phyloP scores from a whole-genome alignment of 2,113 vertebrate species.

The human (Homo sapiens) region DNA sequence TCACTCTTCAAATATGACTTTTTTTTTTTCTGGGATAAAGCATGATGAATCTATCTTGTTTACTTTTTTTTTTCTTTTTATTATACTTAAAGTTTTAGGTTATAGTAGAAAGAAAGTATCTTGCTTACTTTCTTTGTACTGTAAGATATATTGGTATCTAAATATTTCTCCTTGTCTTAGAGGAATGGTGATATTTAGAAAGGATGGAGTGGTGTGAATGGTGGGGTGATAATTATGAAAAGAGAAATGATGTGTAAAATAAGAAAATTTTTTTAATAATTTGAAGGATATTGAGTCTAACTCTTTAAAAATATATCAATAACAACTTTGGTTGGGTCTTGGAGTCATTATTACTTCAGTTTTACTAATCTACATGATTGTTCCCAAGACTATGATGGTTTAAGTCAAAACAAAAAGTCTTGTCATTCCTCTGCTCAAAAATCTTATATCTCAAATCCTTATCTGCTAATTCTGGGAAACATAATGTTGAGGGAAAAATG shows the following conservation, averaged over 20 bases:
- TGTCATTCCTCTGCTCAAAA: not conserved
- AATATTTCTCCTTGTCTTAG: not conserved
- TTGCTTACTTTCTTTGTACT: not conserved
- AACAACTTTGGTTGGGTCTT: not conserved
- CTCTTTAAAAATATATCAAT: not conserved
- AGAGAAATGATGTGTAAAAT: not conserved
- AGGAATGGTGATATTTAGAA: not conserved
- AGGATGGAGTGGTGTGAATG: not conserved
- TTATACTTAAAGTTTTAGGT: no score
- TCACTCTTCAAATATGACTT: not conserved
- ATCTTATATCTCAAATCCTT: not conserved
- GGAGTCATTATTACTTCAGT: not conserved
- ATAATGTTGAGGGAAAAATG: not conserved
- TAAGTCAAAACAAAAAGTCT: not conserved
- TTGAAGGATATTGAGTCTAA: not conserved
- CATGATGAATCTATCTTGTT: not conserved
- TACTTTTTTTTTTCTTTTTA: not conserved
- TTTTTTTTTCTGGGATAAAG: not conserved
- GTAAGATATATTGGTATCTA: not conserved
- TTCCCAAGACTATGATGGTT: not conserved
- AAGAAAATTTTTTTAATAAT: not conserved
- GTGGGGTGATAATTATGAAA: not conserved
- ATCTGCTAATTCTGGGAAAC: slow-evolving; percentile 13
- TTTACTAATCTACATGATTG: not conserved
- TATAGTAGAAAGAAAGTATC: not conserved